Conservation (phyloP, 2,888 invertebrate species). For the Habrosyne pyritoides region DNA sequence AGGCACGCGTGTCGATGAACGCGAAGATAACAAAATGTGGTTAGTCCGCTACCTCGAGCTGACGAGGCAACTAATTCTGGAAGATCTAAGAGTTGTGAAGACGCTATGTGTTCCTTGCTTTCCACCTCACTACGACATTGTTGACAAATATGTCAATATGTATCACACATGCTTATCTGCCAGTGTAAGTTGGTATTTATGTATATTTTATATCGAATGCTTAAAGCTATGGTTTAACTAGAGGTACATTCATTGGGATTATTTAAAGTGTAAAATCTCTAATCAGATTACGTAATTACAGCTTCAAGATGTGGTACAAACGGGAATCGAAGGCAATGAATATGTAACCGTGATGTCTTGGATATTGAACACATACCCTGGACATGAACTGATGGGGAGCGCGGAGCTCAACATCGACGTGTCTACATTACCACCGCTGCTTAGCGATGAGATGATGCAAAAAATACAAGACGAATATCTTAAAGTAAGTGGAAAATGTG, state of each 20-base stretch:
- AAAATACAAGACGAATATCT: constrained; percentile 93
- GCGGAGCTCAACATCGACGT: constrained; percentile 91
- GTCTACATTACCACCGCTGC: constrained; percentile 88
- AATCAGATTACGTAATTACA: constrained; percentile 38
- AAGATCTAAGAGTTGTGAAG: constrained; percentile 95
- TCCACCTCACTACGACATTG: constrained; percentile 97
- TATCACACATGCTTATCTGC: constrained; percentile 94
- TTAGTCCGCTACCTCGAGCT: constrained; percentile 96
- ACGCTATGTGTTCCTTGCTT: constrained; percentile 96
- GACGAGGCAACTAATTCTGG: constrained; percentile 92
- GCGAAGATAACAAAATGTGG: constrained; percentile 97
- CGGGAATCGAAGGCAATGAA: constrained; percentile 97
- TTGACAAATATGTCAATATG: constrained; percentile 95
- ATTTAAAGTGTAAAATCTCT: neutral
- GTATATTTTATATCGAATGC: too few species aligned
- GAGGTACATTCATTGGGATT: too few species aligned
- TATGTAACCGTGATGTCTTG: constrained; percentile 97
- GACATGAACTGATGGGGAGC: constrained; percentile 94
- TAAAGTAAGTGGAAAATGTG: constrained; percentile 64
- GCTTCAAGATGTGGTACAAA: constrained; percentile 94
- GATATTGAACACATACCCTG: constrained; percentile 95
- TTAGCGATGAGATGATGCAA: constrained; percentile 89
- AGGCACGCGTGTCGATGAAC: constrained; percentile 96
- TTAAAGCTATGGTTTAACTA: too few species aligned
- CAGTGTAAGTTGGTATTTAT: constrained; percentile 83